phyloP scores from a whole-genome alignment of 2,113 vertebrate genomes.

The Megaleporinus macrocephalus region DNA sequence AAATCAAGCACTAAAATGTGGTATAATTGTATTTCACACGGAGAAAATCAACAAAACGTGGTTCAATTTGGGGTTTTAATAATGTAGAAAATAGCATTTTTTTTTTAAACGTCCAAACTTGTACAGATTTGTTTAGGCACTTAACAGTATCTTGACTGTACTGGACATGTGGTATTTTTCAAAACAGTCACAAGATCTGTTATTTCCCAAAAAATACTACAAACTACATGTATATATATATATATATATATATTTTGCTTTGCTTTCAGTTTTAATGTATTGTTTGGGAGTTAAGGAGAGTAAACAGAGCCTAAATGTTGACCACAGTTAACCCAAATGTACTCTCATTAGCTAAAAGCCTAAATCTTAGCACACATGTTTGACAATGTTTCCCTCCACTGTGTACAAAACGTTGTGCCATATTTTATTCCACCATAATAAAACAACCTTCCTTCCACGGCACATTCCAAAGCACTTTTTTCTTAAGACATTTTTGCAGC shows the following conservation, averaged over 20 bases:
- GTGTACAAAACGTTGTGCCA: slow-evolving; percentile 7
- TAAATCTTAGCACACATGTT: slow-evolving; percentile 74
- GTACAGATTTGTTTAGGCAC: too few species aligned
- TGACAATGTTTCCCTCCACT: slow-evolving; percentile 68
- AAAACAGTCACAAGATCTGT: neutral
- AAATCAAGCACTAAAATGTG: too few species aligned
- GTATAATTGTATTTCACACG: too few species aligned
- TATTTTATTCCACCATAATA: neutral
- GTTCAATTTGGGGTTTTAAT: too few species aligned
- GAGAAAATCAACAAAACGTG: too few species aligned
- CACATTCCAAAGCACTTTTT: slow-evolving; percentile 60
- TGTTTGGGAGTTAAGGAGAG: neutral
- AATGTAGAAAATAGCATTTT: too few species aligned
- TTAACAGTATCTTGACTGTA: too few species aligned
- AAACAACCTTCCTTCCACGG: neutral
- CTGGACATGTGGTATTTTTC: neutral
- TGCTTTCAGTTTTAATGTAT: neutral
- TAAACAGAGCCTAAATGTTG: neutral
- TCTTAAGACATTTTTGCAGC: too few species aligned
- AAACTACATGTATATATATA: too few species aligned
- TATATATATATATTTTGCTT: too few species aligned
- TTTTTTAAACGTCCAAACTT: too few species aligned
- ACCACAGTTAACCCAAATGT: neutral
- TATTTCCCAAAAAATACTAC: neutral
- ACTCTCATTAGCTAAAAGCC: neutral